Evolutionary conservation across 2,797 vertebrate species (phyloP).

Genomic region (Rhinichthys osculus): DNA sequence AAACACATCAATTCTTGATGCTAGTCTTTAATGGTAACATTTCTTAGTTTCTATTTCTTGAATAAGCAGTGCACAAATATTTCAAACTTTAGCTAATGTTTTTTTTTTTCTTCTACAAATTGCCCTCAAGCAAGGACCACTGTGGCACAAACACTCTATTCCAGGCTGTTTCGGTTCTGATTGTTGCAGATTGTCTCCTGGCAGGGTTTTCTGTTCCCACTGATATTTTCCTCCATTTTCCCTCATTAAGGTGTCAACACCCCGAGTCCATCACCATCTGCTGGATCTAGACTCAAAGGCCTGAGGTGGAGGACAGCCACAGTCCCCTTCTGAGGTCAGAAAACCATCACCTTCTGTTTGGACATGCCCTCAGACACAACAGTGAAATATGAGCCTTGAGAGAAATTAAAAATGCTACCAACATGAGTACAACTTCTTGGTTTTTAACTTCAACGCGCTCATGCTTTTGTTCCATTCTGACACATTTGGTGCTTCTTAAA

Average conservation of each 20-base stretch:
- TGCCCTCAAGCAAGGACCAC: neutral
- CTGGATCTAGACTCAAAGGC: slow-evolving; percentile 19
- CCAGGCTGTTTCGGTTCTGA: neutral
- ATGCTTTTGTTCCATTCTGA: neutral
- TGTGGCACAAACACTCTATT: slow-evolving; percentile 18
- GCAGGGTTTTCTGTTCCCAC: slow-evolving; percentile 34
- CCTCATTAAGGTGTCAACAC: slow-evolving; percentile 50
- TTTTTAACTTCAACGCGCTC: neutral
- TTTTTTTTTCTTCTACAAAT: neutral
- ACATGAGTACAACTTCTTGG: neutral
- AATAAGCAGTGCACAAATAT: neutral
- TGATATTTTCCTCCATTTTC: slow-evolving; percentile 27
- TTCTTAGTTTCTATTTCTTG: neutral
- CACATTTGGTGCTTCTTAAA: neutral
- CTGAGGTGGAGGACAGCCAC: neutral
- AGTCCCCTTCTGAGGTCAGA: slow-evolving; percentile 8
- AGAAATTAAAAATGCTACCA: neutral
- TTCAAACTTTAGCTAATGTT: neutral
- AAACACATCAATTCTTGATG: neutral
- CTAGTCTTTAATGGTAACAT: neutral
- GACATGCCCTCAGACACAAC: slow-evolving; percentile 25
- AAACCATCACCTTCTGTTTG: slow-evolving; percentile 40
- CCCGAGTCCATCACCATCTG: slow-evolving; percentile 51
- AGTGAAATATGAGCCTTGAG: neutral
- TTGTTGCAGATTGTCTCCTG: slow-evolving; percentile 49